Base-by-base conservation (phyloP, 2,888 invertebrate genomes). In the Apoda limacodes region DNA sequence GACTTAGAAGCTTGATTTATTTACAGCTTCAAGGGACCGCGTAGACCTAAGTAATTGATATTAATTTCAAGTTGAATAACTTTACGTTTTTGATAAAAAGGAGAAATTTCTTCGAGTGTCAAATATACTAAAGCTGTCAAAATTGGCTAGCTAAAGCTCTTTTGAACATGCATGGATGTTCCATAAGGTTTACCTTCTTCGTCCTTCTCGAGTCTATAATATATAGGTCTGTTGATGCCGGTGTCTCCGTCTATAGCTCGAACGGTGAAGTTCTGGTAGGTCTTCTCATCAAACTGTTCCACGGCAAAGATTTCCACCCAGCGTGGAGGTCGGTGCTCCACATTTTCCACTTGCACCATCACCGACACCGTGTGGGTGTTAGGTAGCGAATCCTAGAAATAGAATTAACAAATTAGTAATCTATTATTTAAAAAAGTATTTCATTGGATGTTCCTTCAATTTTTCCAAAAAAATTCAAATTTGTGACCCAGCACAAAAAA, bases 211-310 rank as follows among this genome's bases (percentile, higher is more conserved):
- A 86, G 53, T 19, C 55, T 55, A 46, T 86, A 87, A 38, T 67
- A 54, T 25, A 87, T 85, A 3, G 61, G 52, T 34, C 69, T 75
- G 44, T 84, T 63, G 30, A 87, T 76, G 13, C 82, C 83, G 1
- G 83, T 80, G 55, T 88, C 87, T 1, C 86, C 87, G 48, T 88
- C 87, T 11, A 83, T 76, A 4, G 87, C 87, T 12, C 56, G 49
- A 1, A 86, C 74, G 2, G 45, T 45, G 50, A 85, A 84, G 10
- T 43, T 41, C 42, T 59, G 62, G 1, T 30, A 13, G 0, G 63
- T 59, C 47, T 86, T 83, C 62, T 87, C 87, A 7, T 76, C 51
- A 37, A 86, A 83, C 50, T 78, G 78, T 45, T 81, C 71, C 2
- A 83, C 82, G 0, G 83, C 74, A 36, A 84, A 82, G 36, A 83